Base-by-base conservation (phyloP, 2,888 invertebrate genomes). In the Cylloceria caligata region DNA sequence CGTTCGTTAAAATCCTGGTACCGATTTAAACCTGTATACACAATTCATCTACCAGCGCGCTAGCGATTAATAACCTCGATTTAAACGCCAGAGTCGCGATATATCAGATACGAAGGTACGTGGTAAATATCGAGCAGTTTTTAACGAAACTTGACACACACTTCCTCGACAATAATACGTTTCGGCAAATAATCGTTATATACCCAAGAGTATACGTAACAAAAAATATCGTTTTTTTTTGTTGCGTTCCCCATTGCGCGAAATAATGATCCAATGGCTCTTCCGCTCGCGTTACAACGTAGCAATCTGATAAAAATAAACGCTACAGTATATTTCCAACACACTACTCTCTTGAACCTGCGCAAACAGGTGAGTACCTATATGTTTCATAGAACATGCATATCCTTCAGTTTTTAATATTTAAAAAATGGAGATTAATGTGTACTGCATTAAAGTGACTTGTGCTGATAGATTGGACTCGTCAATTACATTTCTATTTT, bases 11-110 rank as follows among this genome's bases (percentile, higher is more conserved):
- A 9, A 52, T 36, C 45, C 21, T 34, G 21, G 11, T 49, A 13
- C 6, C 52, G 69, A 82, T 67, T 67, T 73, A 73, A 72, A 72
- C 60, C 34, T 68, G 55, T 7, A 55, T 62, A 45, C 45, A 60
- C 27, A 69, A 69, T 83, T 80, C 52, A 77, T 81, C 67, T 69
- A 27, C 9, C 39, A n/a, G 21, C 47, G 69, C 19, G 55, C 36
- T 39, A n/a, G 72, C 79, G 84, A 85, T 87, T 85, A 86, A 88
- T 87, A 87, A 84, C 83, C 81, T 57, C 84, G 84, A 87, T 87
- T 88, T 87, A 87, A 87, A 87, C 84, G 76, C 80, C 73, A 34
- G 30, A 19, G 69, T 72, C 57, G 9, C 21, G 39, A 49, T 45
- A 78, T 73, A 74, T 74, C 67, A 64, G 60, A 65, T 36, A 3